phyloP scores from a whole-genome alignment of 2,888 invertebrate species.

The Drosophila percnosoma region DNA sequence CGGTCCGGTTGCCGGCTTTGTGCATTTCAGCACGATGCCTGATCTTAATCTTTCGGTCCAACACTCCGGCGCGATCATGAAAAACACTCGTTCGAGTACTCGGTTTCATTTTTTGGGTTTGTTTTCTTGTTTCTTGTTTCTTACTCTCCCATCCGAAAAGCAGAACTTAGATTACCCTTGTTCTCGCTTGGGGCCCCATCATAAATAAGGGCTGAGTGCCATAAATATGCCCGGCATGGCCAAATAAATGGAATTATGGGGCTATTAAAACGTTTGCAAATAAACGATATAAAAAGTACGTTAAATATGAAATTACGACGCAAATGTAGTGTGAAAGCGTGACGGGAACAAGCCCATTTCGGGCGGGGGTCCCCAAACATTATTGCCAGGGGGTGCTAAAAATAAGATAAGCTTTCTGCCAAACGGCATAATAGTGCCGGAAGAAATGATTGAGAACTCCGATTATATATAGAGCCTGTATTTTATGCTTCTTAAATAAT shows the following conservation, averaged over 20 bases:
- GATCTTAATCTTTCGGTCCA: slow-evolving; percentile 46
- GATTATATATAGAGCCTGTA: not conserved
- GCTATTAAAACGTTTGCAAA: slow-evolving; percentile 71
- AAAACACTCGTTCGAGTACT: slow-evolving; percentile 22
- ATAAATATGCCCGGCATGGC: slow-evolving; percentile 60
- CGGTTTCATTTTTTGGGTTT: not conserved
- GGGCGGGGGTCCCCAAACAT: not conserved
- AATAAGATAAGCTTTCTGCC: slow-evolving; percentile 26
- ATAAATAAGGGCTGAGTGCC: slow-evolving; percentile 69
- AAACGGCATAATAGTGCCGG: not conserved
- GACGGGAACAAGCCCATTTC: slow-evolving; percentile 18
- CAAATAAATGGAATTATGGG: slow-evolving; percentile 63
- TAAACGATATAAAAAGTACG: slow-evolving; percentile 61
- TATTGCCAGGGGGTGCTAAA: slow-evolving; percentile 23
- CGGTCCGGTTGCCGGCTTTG: slow-evolving; percentile 11
- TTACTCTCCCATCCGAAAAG: not conserved
- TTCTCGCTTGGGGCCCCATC: slow-evolving; percentile 21
- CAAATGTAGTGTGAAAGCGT: slow-evolving; percentile 51
- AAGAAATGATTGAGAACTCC: not conserved
- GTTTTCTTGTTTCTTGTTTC: not conserved
- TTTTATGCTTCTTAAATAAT: not conserved
- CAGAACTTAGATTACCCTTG: slow-evolving; percentile 3
- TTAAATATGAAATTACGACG: slow-evolving; percentile 61
- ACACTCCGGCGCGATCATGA: slow-evolving; percentile 53
- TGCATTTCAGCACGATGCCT: slow-evolving; percentile 51